Evolutionary conservation across 1,140 invertebrate genomes (phyloP).

Genomic region (Thalassaphorura encarpata): DNA sequence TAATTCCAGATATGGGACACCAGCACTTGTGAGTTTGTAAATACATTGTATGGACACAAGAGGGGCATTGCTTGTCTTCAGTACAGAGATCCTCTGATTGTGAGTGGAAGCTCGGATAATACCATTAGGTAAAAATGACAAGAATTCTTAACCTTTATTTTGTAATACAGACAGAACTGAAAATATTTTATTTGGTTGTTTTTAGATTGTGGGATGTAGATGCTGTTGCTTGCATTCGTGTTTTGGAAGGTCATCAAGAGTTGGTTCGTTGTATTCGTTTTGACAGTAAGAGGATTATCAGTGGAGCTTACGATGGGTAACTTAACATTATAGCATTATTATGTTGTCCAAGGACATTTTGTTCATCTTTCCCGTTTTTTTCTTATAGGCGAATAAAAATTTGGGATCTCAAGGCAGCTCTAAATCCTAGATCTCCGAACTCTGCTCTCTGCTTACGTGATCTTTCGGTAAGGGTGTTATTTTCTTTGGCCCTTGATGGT

Average conservation of each 20-base stretch:
- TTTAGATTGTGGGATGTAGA: constrained; percentile 98
- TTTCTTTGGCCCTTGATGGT: constrained; percentile 26
- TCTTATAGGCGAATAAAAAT: constrained; percentile 91
- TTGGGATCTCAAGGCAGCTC: constrained; percentile 93
- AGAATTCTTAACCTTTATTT: constrained; percentile 1
- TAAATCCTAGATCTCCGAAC: constrained; percentile 86
- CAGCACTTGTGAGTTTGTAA: constrained; percentile 96
- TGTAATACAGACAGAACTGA: no score
- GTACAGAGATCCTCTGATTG: constrained; percentile 92
- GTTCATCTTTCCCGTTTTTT: not conserved
- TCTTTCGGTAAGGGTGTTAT: constrained; percentile 85
- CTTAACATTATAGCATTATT: constrained; percentile 29
- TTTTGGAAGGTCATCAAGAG: constrained; percentile 97
- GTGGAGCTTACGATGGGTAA: constrained; percentile 96
- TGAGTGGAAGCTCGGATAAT: constrained; percentile 98
- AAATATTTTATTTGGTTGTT: no score
- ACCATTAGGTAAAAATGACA: constrained; percentile 73
- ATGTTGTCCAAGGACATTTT: not conserved
- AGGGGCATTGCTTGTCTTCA: constrained; percentile 98
- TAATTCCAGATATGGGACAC: constrained; percentile 77
- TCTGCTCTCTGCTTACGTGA: constrained; percentile 89
- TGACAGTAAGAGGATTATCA: constrained; percentile 96
- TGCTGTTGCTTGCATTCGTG: constrained; percentile 89
- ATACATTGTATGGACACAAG: constrained; percentile 97
- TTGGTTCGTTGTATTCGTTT: constrained; percentile 95